These are phyloP conservation scores for Oeneis ivallda DNA, from an alignment of 2,888 invertebrate genomes.

Conservation along the genomic window DNA sequence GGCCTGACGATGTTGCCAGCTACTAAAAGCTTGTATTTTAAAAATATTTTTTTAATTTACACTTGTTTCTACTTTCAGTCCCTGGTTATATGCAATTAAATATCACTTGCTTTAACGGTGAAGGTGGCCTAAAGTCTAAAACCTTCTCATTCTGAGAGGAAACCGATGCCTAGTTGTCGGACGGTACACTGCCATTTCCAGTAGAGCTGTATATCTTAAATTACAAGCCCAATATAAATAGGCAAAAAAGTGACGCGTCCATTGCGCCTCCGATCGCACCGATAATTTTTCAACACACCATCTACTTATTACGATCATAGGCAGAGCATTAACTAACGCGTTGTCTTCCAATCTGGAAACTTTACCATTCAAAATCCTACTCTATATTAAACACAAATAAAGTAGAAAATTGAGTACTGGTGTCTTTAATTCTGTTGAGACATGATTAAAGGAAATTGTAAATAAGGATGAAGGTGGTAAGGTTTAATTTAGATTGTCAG, in stretches of 20 bases:
- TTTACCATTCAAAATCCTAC: constrained; percentile 42
- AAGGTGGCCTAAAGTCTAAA: no score
- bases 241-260: constrained; percentile 77
- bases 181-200: constrained; percentile 50
- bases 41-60: no score
- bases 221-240: constrained; percentile 73
- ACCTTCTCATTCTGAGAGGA: no score
- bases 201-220: constrained; percentile 46
- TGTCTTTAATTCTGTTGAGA: constrained; percentile 37
- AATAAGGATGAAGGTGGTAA: constrained; percentile 32
- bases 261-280: constrained; percentile 79
- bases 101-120: no score
- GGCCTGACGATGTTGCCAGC: no score
- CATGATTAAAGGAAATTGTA: constrained; percentile 37
- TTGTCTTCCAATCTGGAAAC: constrained; percentile 54
- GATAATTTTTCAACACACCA: constrained; percentile 82
- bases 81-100: no score
- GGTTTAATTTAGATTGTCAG: constrained; percentile 45
- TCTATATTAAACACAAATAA: constrained; percentile 5
- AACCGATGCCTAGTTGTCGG: no score
- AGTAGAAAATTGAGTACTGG: constrained; percentile 41
- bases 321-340: constrained; percentile 76
- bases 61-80: no score
- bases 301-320: constrained; percentile 81
- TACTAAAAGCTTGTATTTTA: no score